Percentiles rank a stretch among this genome's conserved stretches.
Conservation (phyloP, 2,113 vertebrate genomes). For the Mugil cephalus region DNA sequence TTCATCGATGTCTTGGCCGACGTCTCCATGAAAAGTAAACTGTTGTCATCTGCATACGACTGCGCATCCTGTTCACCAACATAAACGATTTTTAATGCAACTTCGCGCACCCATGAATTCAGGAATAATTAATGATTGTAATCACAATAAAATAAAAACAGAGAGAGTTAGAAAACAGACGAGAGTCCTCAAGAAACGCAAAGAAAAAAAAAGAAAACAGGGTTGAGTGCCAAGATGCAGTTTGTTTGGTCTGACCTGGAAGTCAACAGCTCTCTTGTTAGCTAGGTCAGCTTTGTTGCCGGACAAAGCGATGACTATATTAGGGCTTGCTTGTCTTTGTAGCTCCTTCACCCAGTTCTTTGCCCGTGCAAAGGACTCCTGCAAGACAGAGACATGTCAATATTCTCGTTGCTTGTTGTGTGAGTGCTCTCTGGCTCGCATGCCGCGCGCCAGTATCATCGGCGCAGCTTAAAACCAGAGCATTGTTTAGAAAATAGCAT, state of each 20-base stretch:
- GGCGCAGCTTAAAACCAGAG: not conserved
- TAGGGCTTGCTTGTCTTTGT: conserved; percentile 98
- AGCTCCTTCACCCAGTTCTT: conserved; percentile 99
- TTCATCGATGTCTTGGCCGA: conserved; percentile 99
- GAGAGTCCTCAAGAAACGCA: not conserved
- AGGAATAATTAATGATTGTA: not conserved
- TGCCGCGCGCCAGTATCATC: not conserved
- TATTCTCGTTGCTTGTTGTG: conserved; percentile 4
- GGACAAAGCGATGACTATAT: conserved; percentile 98
- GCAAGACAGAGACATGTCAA: conserved; percentile 53
- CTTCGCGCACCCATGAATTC: conserved; percentile 3
- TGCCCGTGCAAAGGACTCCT: conserved; percentile 98
- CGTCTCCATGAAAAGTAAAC: conserved; percentile 98
- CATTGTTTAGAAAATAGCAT: not conserved
- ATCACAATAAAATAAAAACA: conserved; percentile 1
- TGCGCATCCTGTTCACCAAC: conserved; percentile 91
- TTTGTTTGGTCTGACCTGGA: conserved; percentile 87
- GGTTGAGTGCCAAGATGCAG: not conserved
- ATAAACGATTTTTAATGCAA: conserved; percentile 4
- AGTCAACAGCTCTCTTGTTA: conserved; percentile 96
- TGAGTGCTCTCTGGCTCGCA: not conserved
- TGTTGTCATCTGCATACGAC: conserved; percentile 98
- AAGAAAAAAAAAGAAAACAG: not conserved
- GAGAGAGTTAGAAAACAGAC: not conserved
- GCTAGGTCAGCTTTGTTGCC: conserved; percentile 99